Conservation (phyloP, 2,797 vertebrate genomes). For the Chrysocyon brachyurus region DNA sequence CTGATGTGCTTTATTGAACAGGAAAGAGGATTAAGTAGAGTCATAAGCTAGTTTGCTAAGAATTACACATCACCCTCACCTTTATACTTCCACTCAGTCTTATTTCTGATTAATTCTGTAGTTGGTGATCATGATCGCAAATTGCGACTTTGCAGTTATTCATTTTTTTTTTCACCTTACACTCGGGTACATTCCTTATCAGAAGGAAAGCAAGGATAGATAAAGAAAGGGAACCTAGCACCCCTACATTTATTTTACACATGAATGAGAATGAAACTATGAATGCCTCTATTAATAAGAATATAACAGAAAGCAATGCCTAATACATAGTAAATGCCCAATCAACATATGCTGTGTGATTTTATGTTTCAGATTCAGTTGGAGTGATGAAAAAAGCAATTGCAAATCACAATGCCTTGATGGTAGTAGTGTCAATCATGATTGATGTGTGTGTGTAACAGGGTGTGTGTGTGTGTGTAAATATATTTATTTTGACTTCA, state of each 20-base stretch:
- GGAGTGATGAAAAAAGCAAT: background rate
- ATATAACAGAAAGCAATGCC: background rate
- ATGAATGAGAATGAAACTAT: background rate
- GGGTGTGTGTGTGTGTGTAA: background rate
- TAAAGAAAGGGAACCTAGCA: background rate
- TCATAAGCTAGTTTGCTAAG: slow-evolving; percentile 28
- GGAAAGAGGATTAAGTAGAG: background rate
- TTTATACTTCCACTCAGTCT: background rate
- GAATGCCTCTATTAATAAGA: slow-evolving; percentile 43
- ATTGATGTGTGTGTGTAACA: background rate
- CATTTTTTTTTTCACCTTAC: background rate
- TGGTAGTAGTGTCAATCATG: background rate
- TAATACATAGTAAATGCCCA: background rate
- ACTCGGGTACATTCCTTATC: background rate
- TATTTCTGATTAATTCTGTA: slow-evolving; percentile 24
- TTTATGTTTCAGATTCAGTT: slow-evolving; percentile 21
- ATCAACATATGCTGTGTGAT: background rate
- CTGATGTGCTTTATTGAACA: slow-evolving; percentile 4
- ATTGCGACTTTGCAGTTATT: background rate
- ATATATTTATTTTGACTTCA: background rate
- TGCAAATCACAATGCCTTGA: background rate
- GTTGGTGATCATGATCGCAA: background rate
- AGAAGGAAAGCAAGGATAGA: background rate
- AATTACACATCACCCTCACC: background rate
- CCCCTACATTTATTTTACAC: background rate